Evolutionary conservation across 2,888 invertebrate genomes (phyloP), one percentile per base, ranked within the genome.

Genomic region (Hemicrepidius hirtus): DNA sequence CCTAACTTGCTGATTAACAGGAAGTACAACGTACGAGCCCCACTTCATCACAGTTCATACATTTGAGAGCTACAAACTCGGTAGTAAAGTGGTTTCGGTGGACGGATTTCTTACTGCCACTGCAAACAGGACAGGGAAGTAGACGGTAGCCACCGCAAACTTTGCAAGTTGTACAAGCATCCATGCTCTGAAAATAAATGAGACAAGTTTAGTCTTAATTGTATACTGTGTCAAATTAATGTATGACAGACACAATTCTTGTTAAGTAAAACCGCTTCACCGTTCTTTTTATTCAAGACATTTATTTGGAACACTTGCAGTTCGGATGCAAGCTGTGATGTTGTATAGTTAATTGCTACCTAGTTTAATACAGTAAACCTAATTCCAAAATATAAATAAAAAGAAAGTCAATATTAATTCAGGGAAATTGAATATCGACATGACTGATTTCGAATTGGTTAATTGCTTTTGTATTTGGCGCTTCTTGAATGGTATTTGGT

Each of bases 41-140:
- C 68, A 96, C 97, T 87, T 97, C 97, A 85, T 98, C 97, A 87
- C 97, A 97, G 86, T 95, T 95, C 94, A 96, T 96, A 87, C 97
- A 97, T 83, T 96, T 95, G 80, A 98, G 90, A 18, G 97, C 97
- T 74, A 96, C 94, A 85, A 97, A 96, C 87, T 97, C 97, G 40
- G 96, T 93, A 0, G 97, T 97, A 87, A 97, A 98, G 85, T 97
- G 94, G 88, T 97, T 97, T 80, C 97, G 90, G 85, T 96, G 95
- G 60, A 97, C 92, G 16, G 97, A 97, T 88, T 97, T 97, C 90
- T 98, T 98, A 85, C 97, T 97, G 35, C 98, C 98, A 82, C 96
- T 97, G 90, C 98, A 98, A 77, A 94, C 92, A 62, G 93, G 90
- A 86, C 98, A 98, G 0, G 97, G 96, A 35, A 97, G 90, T 73